These are phyloP conservation scores for Drosophila kuntzei DNA, from an alignment of 2,888 invertebrate species.

Conservation along the genomic window DNA sequence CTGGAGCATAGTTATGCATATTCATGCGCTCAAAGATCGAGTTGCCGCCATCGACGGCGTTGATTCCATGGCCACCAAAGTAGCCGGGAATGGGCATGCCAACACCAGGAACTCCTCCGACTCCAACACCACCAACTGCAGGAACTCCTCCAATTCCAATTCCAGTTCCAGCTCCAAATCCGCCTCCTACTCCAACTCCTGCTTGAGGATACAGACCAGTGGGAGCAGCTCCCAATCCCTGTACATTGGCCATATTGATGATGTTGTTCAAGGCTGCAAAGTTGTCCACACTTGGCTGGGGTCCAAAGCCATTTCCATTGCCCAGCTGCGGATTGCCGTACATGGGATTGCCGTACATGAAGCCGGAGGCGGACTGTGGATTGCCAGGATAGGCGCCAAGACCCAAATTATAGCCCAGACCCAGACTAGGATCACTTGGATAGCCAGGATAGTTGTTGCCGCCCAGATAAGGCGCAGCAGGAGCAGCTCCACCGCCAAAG, in stretches of 20 bases:
- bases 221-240: conserved; percentile 43
- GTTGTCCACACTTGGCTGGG: conserved; percentile 56
- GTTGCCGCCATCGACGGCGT: conserved; percentile 23
- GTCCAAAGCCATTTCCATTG: conserved; percentile 52
- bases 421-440: conserved; percentile 48
- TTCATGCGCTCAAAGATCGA: conserved; percentile 43
- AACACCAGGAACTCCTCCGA: neutral
- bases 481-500: conserved; percentile 28
- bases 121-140: neutral
- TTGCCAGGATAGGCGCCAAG: conserved; percentile 27
- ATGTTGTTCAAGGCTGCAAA: conserved; percentile 55
- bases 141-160: neutral
- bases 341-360: conserved; percentile 52
- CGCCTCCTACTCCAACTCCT: neutral
- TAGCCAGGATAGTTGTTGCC: conserved; percentile 46
- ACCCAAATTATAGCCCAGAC: conserved; percentile 31
- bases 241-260: conserved; percentile 61
- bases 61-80: conserved; percentile 25
- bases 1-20: conserved; percentile 53
- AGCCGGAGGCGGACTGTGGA: conserved; percentile 21
- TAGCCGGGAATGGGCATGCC: conserved; percentile 32
- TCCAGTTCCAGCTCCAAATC: neutral
- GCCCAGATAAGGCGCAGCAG: conserved; percentile 32
- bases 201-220: conserved; percentile 46
- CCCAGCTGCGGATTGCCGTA: conserved; percentile 49